Conservation (phyloP, 2,797 vertebrate genomes). For the Micrastur ruficollis region DNA sequence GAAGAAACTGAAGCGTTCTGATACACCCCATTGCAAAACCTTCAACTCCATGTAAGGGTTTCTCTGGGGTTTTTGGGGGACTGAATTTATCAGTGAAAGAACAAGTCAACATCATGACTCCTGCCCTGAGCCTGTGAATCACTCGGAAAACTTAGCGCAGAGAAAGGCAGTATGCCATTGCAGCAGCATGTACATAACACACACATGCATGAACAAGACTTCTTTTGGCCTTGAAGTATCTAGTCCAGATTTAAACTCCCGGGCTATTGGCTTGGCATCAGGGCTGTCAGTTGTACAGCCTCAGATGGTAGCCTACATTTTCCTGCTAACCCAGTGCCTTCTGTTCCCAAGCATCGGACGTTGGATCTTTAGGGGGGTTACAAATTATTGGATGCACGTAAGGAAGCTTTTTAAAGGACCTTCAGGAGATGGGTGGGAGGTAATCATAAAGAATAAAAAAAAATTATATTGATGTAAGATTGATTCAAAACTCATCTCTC, state of each 20-base stretch:
- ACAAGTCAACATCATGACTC: background rate
- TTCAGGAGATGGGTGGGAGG: background rate
- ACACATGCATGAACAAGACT: background rate
- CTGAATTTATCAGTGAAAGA: background rate
- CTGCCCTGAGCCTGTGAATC: background rate
- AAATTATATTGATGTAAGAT: background rate
- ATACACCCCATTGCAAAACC: background rate
- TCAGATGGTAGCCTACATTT: background rate
- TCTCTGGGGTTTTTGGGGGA: fast-evolving
- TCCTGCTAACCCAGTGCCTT: background rate
- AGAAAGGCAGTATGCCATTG: background rate
- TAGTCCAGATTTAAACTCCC: conserved; percentile 17
- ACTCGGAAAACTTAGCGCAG: background rate
- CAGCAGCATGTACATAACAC: background rate
- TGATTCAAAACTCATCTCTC: background rate
- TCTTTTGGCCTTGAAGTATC: background rate
- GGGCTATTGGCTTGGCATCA: conserved; percentile 12
- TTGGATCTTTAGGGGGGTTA: background rate
- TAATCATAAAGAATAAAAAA: background rate
- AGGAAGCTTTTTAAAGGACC: background rate
- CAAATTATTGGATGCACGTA: background rate
- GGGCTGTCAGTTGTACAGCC: background rate
- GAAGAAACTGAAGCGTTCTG: background rate
- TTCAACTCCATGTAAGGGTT: background rate
- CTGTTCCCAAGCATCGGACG: background rate